A percentile compares a stretch with the other conserved stretches of the same genome.
These are phyloP conservation scores for Luffia ferchaultella DNA, from an alignment of 2,888 invertebrate genomes.

Conservation along the genomic window DNA sequence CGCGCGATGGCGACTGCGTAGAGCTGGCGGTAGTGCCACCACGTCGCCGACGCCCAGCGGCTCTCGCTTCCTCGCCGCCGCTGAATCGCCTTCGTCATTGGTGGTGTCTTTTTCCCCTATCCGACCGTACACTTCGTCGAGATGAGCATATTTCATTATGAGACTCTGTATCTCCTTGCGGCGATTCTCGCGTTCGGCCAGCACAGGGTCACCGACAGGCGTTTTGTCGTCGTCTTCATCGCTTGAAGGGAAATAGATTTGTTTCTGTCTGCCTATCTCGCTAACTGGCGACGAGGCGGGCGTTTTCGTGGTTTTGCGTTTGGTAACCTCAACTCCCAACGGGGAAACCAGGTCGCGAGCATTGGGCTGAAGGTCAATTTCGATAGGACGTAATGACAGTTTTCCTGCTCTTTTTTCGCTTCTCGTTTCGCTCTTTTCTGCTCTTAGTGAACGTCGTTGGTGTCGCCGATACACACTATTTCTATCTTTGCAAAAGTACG, in stretches of 20 bases:
- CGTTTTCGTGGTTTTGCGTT: constrained; percentile 32
- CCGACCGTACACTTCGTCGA: constrained; percentile 75
- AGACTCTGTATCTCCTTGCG: constrained; percentile 85
- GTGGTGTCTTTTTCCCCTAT: constrained; percentile 40
- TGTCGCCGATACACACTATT: constrained; percentile 57
- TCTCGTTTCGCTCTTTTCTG: constrained; percentile 72
- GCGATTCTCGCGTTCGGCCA: constrained; percentile 78
- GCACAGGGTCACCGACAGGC: constrained; percentile 62
- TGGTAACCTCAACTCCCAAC: constrained; percentile 43
- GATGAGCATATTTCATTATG: constrained; percentile 82
- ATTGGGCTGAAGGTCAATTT: constrained; percentile 52
- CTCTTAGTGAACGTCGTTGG: constrained; percentile 65
- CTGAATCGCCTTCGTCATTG: constrained; percentile 29
- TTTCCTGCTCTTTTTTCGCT: constrained; percentile 53
- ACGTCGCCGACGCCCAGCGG: constrained; percentile 47
- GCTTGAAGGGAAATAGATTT: constrained; percentile 56
- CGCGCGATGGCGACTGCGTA: constrained; percentile 46
- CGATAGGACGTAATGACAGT: constrained; percentile 61
- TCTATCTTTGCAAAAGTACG: constrained; percentile 49
- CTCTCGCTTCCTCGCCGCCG: constrained; percentile 24
- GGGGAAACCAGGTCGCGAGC: constrained; percentile 65
- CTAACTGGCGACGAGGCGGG: constrained; percentile 44
- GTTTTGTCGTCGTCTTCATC: constrained; percentile 60
- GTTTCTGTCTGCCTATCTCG: constrained; percentile 46
- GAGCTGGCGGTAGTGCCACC: constrained; percentile 50